phyloP scores from a whole-genome alignment of 1,140 invertebrate species.

The Anagrus nilaparvatae region DNA sequence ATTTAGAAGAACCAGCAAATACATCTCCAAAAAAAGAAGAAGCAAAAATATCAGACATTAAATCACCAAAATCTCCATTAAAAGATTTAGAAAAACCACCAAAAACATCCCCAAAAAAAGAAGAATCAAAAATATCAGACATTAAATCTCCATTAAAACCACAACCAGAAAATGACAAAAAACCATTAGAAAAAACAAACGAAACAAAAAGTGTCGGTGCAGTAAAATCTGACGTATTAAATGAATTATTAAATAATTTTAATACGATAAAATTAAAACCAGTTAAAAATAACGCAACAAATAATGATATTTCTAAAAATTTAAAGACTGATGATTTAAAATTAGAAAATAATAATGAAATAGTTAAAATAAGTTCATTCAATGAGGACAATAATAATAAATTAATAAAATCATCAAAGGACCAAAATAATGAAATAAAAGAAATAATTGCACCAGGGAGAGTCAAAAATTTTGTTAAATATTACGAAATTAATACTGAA shows the following conservation, averaged over 20 bases:
- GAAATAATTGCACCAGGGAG: conserved; percentile 37
- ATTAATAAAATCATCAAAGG: conserved; percentile 1
- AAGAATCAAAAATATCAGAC: too few species aligned
- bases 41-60: too few species aligned
- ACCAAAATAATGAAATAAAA: too few species aligned
- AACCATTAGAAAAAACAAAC: too few species aligned
- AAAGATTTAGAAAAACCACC: too few species aligned
- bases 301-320: too few species aligned
- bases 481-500: conserved; percentile 33
- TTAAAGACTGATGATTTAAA: neutral
- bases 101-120: too few species aligned
- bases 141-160: too few species aligned
- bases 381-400: conserved; percentile 31
- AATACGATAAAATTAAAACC: conserved; percentile 31
- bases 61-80: too few species aligned
- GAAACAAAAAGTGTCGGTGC: conserved; percentile 22
- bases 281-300: conserved; percentile 13
- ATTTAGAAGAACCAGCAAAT: too few species aligned
- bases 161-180: too few species aligned
- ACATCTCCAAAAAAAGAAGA: too few species aligned
- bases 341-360: neutral
- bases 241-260: conserved; percentile 34
- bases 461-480: conserved; percentile 36
- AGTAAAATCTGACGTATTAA: conserved; percentile 30
- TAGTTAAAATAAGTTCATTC: conserved; percentile 5